Percentiles rank a stretch among this genome's conserved stretches.
Conservation (phyloP, 2,113 vertebrate genomes). For the Dolichotis patagonum region DNA sequence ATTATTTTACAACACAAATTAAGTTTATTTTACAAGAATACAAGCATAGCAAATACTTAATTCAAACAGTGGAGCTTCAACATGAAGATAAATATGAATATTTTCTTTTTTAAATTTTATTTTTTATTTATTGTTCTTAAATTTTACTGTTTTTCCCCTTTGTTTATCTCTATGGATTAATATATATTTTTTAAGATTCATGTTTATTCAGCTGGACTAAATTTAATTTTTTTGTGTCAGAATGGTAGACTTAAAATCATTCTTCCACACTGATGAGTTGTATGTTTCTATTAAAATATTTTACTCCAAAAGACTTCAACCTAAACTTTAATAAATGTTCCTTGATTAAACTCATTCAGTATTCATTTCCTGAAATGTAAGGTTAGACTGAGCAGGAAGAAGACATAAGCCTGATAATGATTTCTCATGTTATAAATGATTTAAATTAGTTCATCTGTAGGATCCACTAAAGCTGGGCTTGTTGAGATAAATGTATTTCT, state of each 20-base stretch:
- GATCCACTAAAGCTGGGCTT: conserved; percentile 54
- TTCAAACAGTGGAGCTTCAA: neutral
- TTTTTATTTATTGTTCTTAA: neutral
- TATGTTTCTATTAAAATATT: conserved; percentile 73
- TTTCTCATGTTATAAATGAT: conserved; percentile 67
- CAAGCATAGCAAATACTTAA: neutral
- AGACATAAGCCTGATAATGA: conserved; percentile 47
- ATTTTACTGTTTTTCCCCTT: neutral
- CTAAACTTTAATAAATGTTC: conserved; percentile 76
- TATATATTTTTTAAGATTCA: neutral
- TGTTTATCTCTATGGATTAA: neutral
- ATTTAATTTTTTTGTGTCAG: conserved; percentile 39
- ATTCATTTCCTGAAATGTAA: conserved; percentile 58
- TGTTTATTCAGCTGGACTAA: neutral
- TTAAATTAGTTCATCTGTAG: conserved; percentile 74
- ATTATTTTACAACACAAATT: neutral
- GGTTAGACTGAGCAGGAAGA: conserved; percentile 67
- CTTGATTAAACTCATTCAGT: conserved; percentile 75
- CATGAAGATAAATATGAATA: neutral
- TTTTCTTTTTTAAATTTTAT: conserved; percentile 36
- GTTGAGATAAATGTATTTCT: conserved; percentile 74
- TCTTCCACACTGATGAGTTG: conserved; percentile 55
- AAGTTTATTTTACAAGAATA: conserved; percentile 1
- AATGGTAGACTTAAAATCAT: conserved; percentile 64
- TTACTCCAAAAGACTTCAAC: conserved; percentile 49